Base-by-base conservation (phyloP, 1,140 invertebrate species). In the Macrotrachela quadricornifera region DNA sequence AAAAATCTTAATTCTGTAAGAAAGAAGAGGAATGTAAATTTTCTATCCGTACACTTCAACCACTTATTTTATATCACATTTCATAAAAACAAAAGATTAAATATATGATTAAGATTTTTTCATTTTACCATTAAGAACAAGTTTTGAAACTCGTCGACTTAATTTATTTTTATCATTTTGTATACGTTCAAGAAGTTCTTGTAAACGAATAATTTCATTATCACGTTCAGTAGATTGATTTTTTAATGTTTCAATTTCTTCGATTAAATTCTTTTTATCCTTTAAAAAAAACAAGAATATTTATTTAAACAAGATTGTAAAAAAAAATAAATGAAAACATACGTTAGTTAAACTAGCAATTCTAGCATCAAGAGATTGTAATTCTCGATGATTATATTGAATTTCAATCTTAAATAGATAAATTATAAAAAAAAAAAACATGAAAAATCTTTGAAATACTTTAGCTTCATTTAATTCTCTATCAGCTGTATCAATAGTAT, bases 131-230 rank as follows among this genome's bases (percentile, higher is more conserved):
- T 65, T 67, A 15, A 63, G 58, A 41, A 61, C 63, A 8, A 69
- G 59, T 57, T 66, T 66, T 49, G 62, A 65, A 46, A 64, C 59
- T 42, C 65, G 55, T 49, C 63, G 60, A 39, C 57, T 62, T 4
- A 71, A 59, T 44, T 63, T 57, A 51, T 62, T 59, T 54, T 71
- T 71, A 45, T 71, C 69, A 43, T 67, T 64, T 42, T 63, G 62
- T 10, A 66, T 55, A 54, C 63, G 60, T 46, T 66, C 63, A 18
- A 68, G 51, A 10, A 69, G 55, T 41, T 62, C 62, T 43, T 67
- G 63, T 21, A 69, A 58, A 48, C 61, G 56, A 17, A 63, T 44
- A 17, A 62, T 57, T 49, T 69, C 53, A 52, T 46, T 47, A 21
- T 54, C 44, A 18, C 51, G 45, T 37, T 45, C 43, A 17, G 18